Evolutionary conservation across 2,888 invertebrate species (phyloP), one percentile per base, ranked within the genome.

Genomic region (Leucophenga maculata): DNA sequence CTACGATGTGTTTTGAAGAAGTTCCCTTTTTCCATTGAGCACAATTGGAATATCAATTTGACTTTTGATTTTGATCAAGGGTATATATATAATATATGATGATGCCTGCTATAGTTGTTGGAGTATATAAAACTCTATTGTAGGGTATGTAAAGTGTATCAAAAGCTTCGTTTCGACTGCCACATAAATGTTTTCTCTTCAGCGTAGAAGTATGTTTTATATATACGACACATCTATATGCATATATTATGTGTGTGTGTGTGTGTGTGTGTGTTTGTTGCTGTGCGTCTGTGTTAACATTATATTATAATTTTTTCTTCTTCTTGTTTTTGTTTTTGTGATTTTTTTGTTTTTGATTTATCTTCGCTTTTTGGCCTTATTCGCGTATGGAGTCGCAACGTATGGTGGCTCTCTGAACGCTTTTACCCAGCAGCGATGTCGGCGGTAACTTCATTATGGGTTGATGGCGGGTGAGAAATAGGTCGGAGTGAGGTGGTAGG

Each of bases 241-340:
- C n/a, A 16, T 50, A 39, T 11, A 39, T 39, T 50, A 50, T 11
- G 16, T 18, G 6, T 55, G 26, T 26, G 8, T 55, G 1, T 55
- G 26, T 22, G n/a, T 50, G 57, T 57, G 18, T 57, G 57, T 18
- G 31, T 26, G n/a, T 57, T n/a, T n/a, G n/a, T n/a, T n/a, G n/a
- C 11, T 26, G 22, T 26, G 31, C 57, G n/a, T 50, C n/a, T n/a
- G n/a, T 50, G 8, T 50, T 59, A 59, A 59, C 59, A 32, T 59
- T 59, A 59, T 31, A 32, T 6, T 69, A 60, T 52, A 70, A 48
- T 67, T 73, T 69, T 68, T 78, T 65, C n/a, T n/a, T n/a, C 60
- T 71, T 39, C 39, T 62, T 68, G 20, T 68, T 62, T 50, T 62
- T 68, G 50, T 32, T 68, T 62, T 57, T n/a, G n/a, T n/a, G n/a